A percentile compares a stretch with the other conserved stretches of the same genome.
Conservation (phyloP, 2,888 invertebrate species). For the Latheticus oryzae region DNA sequence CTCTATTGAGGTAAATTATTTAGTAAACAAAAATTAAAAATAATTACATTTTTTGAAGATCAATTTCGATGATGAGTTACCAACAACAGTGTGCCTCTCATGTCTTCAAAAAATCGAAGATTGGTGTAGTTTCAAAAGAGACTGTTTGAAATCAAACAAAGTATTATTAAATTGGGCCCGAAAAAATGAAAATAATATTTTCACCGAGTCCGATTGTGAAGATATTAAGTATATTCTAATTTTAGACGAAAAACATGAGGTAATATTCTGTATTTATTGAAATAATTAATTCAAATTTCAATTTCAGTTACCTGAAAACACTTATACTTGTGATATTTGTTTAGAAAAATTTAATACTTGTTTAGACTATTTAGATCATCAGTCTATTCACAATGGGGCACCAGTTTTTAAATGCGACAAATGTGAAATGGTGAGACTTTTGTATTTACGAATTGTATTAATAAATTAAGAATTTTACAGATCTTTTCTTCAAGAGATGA, state of each 20-base stretch:
- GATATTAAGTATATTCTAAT: slow-evolving; percentile 19
- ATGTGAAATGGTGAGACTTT: slow-evolving; percentile 47
- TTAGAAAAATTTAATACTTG: slow-evolving; percentile 47
- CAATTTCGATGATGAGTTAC: slow-evolving; percentile 46
- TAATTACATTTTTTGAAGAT: slow-evolving; percentile 42
- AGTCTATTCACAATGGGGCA: slow-evolving; percentile 52
- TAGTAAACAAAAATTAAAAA: slow-evolving; percentile 20
- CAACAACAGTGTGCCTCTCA: slow-evolving; percentile 49
- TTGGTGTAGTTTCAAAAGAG: slow-evolving; percentile 53
- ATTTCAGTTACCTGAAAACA: slow-evolving; percentile 6
- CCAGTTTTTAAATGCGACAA: slow-evolving; percentile 56
- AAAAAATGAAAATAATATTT: slow-evolving; percentile 15
- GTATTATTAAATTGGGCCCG: slow-evolving; percentile 38
- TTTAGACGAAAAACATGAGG: slow-evolving; percentile 22
- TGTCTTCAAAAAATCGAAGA: slow-evolving; percentile 54
- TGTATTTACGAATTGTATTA: neutral
- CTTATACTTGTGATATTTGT: slow-evolving; percentile 52
- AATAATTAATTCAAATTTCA: neutral
- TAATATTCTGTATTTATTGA: slow-evolving; percentile 1
- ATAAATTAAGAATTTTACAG: slow-evolving; percentile 40
- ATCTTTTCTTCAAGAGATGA: slow-evolving; percentile 49
- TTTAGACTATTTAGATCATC: slow-evolving; percentile 56
- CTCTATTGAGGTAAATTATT: slow-evolving; percentile 50
- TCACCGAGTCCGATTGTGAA: slow-evolving; percentile 26
- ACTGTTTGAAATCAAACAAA: slow-evolving; percentile 53